phyloP scores from a whole-genome alignment of 2,113 vertebrate species.

The Odontophorus gujanensis region DNA sequence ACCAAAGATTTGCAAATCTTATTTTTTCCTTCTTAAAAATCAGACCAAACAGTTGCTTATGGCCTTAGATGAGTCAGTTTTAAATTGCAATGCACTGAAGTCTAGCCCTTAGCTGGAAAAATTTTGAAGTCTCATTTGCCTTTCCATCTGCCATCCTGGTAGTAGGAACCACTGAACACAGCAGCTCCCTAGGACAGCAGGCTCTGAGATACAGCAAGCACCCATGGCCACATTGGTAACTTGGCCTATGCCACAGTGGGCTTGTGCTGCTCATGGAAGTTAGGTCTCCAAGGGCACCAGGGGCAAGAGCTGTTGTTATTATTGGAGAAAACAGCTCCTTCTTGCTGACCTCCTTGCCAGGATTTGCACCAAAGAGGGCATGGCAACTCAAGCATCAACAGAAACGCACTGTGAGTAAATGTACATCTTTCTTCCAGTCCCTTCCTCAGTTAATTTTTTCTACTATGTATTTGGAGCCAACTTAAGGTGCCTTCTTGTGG shows the following conservation, averaged over 20 bases:
- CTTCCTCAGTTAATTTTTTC: neutral
- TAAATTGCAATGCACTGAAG: neutral
- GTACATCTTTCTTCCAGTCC: neutral
- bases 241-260: fast-evolving
- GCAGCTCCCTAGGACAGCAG: neutral
- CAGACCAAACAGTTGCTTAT: neutral
- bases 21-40: neutral
- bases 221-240: fast-evolving
- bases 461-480: neutral
- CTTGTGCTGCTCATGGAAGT: neutral
- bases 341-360: neutral
- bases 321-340: neutral
- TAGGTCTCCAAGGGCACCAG: neutral
- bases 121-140: neutral
- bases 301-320: neutral
- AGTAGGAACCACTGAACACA: neutral
- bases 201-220: neutral
- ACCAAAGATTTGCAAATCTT: neutral
- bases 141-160: neutral
- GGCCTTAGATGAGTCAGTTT: neutral
- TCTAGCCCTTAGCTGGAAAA: neutral
- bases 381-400: fast-evolving
- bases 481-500: neutral
- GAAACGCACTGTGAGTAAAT: neutral
- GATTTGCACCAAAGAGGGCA: neutral